Base-by-base conservation (phyloP, 1,140 invertebrate genomes). In the Vanessa tameamea region DNA sequence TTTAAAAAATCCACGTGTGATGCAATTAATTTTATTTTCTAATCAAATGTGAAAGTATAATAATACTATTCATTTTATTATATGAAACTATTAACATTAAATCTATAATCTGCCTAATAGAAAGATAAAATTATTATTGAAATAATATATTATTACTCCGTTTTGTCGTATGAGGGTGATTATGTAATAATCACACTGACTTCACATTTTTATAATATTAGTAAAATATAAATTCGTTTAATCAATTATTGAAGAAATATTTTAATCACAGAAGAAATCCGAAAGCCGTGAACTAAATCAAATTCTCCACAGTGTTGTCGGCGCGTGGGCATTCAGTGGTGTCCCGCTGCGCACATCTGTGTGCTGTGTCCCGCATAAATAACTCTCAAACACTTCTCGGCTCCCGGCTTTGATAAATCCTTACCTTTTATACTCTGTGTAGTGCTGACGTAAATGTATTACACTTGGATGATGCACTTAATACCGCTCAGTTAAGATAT, bases 371-470 rank as follows among this genome's bases (percentile, higher is more conserved):
- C 64, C 43, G 69, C 69, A 80, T 81, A 84, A 82, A 84, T 82
- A 81, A 84, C 75, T 53, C 47, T 76, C 66, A 69, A 79, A 81
- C 71, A 79, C 71, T 74, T 82, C 73, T 74, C 73, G 64, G 82
- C 82, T 83, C 78, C 82, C 73, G 83, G 83, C 82, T 81, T 82
- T 84, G 84, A 86, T 86, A 86, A 82, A 86, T 83, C 79, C 78
- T 69, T 82, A 75, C 76, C 74, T 69, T 72, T 80, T 76, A 53
- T 70, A 72, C 67, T 64, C 69, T 73, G 66, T 76, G 70, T 73
- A 57, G 76, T 78, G 79, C 66, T 77, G 79, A 83, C 79, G 74
- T 79, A 79, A 79, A 83, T 66, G 75, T 75, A 83, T 79, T 82
- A 61, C 14, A 37, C 57, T 37, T 61, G 31, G 57, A 61, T 61